phyloP scores from a whole-genome alignment of 2,888 invertebrate species.

The Andrena marginata region DNA sequence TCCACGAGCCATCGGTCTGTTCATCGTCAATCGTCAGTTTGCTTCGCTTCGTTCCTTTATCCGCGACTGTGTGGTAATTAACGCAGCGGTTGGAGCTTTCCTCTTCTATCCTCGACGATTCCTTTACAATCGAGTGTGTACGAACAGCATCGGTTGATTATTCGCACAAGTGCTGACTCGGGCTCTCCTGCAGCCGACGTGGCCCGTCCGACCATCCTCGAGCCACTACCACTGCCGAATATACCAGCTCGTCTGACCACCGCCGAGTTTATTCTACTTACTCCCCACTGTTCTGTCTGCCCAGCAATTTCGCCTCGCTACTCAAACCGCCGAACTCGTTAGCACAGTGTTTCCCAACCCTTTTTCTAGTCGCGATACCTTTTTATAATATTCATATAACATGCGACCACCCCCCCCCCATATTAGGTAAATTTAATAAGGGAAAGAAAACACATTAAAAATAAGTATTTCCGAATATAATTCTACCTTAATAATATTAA shows the following conservation, averaged over 20 bases:
- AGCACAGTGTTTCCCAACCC: neutral
- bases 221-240: slow-evolving; percentile 24
- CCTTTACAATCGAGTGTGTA: neutral
- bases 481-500: no score
- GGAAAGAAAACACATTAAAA: no score
- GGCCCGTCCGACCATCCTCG: slow-evolving; percentile 27
- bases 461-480: no score
- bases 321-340: slow-evolving; percentile 10
- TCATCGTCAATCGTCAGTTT: neutral
- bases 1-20: neutral
- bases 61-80: slow-evolving; percentile 28
- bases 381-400: no score
- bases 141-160: slow-evolving; percentile 33
- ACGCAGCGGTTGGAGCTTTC: slow-evolving; percentile 20
- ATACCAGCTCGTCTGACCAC: slow-evolving; percentile 23
- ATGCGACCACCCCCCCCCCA: no score
- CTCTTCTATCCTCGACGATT: neutral
- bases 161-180: slow-evolving; percentile 57
- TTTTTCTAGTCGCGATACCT: no score
- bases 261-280: slow-evolving; percentile 26
- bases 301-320: slow-evolving; percentile 21
- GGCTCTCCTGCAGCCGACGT: slow-evolving; percentile 20
- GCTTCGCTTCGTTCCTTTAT: neutral
- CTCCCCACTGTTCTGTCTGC: neutral
- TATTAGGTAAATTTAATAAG: no score